A percentile compares a stretch with the other conserved stretches of the same genome.
These are phyloP conservation scores for Columba livia DNA, from an alignment of 2,113 vertebrate species.

Conservation along the genomic window DNA sequence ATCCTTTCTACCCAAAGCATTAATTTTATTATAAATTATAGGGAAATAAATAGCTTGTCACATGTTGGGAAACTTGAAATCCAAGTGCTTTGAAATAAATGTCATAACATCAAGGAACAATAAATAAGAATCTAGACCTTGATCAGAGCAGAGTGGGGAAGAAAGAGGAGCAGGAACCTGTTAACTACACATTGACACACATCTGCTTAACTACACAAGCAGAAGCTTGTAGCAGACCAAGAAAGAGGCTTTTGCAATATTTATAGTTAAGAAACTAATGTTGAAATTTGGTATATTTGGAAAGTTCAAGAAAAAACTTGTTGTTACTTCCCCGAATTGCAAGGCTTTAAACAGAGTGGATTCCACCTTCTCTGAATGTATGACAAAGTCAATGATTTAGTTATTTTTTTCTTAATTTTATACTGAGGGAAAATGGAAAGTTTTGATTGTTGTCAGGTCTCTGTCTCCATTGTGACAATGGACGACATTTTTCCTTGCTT, in stretches of 20 bases:
- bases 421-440: neutral
- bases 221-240: neutral
- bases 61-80: neutral
- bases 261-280: neutral
- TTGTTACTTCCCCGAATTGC: neutral
- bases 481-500: accelerated
- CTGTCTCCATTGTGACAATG: neutral
- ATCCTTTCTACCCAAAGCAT: neutral
- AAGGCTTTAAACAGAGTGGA: neutral
- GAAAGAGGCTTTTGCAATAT: neutral
- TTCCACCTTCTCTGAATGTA: neutral
- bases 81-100: neutral
- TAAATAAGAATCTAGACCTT: neutral
- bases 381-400: neutral
- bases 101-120: no score
- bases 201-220: neutral
- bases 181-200: accelerated
- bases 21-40: neutral
- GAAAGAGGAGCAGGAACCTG: neutral
- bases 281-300: neutral
- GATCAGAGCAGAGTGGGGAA: neutral
- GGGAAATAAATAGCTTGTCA: neutral
- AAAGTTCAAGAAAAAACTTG: neutral
- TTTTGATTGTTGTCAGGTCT: neutral
- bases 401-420: neutral